phyloP scores from a whole-genome alignment of 2,888 invertebrate species.

The Thymelicus sylvestris region DNA sequence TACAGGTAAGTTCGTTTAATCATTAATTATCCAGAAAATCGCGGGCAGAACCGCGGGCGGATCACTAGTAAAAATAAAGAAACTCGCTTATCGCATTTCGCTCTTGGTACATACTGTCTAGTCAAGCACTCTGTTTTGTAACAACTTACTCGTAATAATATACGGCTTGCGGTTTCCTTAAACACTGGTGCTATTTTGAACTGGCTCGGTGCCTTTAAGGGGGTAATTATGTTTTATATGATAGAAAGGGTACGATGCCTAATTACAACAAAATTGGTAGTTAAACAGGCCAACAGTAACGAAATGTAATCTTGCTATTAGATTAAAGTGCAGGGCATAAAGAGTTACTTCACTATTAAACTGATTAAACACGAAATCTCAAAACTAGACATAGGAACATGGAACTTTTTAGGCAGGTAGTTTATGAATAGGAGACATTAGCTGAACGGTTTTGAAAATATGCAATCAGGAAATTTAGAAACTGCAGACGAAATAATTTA shows the following conservation, averaged over 20 bases:
- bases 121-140: constrained; percentile 22
- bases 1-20: too few relatives aligned
- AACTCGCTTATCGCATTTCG: constrained; percentile 10
- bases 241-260: not conserved
- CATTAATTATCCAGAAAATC: not conserved
- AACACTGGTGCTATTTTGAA: constrained; percentile 27
- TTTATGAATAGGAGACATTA: too few relatives aligned
- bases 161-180: constrained; percentile 29
- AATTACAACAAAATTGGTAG: constrained; percentile 2
- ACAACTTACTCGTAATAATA: constrained; percentile 28
- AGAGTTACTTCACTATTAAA: too few relatives aligned
- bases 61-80: not conserved
- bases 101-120: not conserved
- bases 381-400: too few relatives aligned
- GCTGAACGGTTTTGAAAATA: too few relatives aligned
- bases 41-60: too few relatives aligned
- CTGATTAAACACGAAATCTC: too few relatives aligned
- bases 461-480: too few relatives aligned
- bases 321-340: too few relatives aligned
- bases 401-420: too few relatives aligned
- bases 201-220: constrained; percentile 16
- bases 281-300: not conserved
- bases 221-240: constrained; percentile 13
- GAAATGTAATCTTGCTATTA: not conserved
- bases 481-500: too few relatives aligned